Percentiles rank a stretch among this genome's conserved stretches.
These are phyloP conservation scores for Nyctibius bracteatus DNA, from an alignment of 2,113 vertebrate species.

Conservation along the genomic window DNA sequence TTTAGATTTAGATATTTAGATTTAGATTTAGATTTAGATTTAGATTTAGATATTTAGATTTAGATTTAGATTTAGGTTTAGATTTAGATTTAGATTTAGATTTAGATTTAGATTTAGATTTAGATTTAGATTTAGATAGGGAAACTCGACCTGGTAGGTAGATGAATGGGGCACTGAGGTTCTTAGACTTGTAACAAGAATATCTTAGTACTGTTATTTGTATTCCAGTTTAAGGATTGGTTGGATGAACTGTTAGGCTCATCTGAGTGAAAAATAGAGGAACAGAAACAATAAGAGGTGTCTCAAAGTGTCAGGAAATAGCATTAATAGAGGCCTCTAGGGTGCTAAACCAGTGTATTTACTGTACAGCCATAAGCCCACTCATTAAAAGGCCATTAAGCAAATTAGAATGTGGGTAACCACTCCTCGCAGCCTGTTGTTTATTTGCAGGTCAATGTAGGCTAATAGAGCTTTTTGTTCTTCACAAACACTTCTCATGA, in stretches of 20 bases:
- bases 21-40: neutral
- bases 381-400: slow-evolving; percentile 57
- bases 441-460: slow-evolving; percentile 54
- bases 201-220: neutral
- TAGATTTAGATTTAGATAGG: neutral
- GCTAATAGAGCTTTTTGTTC: slow-evolving; percentile 59
- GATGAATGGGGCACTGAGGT: neutral
- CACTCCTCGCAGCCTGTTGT: slow-evolving; percentile 54
- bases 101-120: neutral
- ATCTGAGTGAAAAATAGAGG: neutral
- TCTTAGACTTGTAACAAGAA: neutral
- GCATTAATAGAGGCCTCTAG: neutral
- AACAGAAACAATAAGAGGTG: neutral
- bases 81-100: neutral
- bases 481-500: slow-evolving; percentile 33
- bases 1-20: too few relatives aligned
- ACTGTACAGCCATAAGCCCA: slow-evolving; percentile 14
- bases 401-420: slow-evolving; percentile 52
- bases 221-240: neutral
- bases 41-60: neutral
- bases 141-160: neutral
- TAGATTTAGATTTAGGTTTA: neutral
- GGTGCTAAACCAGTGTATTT: neutral
- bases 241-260: neutral
- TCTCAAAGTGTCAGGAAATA: neutral